Evolutionary conservation across 2,113 vertebrate genomes (phyloP).

Genomic region (Hippocampus zosterae): DNA sequence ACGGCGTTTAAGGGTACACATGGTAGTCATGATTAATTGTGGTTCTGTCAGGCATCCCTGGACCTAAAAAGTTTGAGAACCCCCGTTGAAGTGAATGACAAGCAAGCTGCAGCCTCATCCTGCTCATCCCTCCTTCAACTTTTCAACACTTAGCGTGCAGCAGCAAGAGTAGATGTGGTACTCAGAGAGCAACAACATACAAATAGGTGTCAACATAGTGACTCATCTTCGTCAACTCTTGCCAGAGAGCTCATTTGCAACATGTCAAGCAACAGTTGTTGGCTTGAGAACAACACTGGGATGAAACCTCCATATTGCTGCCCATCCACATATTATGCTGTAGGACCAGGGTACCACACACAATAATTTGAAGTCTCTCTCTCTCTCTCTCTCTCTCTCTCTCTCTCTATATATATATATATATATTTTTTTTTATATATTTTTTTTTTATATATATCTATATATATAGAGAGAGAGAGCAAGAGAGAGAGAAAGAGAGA

Average conservation of each 20-base stretch:
- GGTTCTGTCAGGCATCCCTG: not conserved
- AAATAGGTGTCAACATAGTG: conserved; percentile 16
- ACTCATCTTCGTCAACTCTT: conserved; percentile 23
- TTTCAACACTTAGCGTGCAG: not conserved
- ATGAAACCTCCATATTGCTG: conserved; percentile 9
- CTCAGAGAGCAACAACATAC: conserved; percentile 18
- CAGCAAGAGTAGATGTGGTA: not conserved
- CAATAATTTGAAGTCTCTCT: no score
- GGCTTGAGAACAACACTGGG: conserved; percentile 11
- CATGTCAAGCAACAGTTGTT: conserved; percentile 16
- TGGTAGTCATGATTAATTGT: not conserved
- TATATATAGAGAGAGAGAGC: no score
- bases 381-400: no score
- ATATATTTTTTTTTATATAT: no score
- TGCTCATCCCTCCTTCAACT: not conserved
- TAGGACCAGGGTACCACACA: not conserved
- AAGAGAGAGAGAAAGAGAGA: no score
- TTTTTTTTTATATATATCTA: no score
- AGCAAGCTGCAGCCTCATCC: not conserved
- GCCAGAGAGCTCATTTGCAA: conserved; percentile 7
- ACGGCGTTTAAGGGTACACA: not conserved
- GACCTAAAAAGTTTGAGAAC: not conserved
- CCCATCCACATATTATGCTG: conserved; percentile 2
- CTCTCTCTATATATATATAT: no score
- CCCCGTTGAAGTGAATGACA: not conserved